These are phyloP conservation scores for Peromyscus californicus DNA, from an alignment of 2,113 vertebrate species.

Conservation along the genomic window DNA sequence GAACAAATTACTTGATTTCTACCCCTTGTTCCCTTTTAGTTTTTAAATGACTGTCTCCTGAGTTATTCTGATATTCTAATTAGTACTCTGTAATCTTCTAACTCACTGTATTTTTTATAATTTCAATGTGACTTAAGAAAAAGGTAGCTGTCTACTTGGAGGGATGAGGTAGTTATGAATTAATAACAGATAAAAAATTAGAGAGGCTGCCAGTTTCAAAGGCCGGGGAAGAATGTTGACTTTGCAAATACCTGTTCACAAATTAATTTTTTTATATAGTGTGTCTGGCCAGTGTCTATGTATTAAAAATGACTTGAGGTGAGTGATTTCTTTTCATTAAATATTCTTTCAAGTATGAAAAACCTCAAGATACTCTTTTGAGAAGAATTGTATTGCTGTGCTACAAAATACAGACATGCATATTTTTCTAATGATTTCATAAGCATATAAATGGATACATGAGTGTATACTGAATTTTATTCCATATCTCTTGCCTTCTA, in stretches of 20 bases:
- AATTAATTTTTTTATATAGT: conserved; percentile 31
- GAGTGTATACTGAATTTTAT: conserved; percentile 31
- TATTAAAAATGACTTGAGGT: conserved; percentile 17
- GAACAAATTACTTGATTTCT: conserved; percentile 38
- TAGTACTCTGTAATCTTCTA: background rate
- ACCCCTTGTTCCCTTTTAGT: background rate
- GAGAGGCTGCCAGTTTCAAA: conserved; percentile 30
- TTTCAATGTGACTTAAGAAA: conserved; percentile 23
- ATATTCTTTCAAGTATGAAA: conserved; percentile 46
- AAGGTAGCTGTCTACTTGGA: conserved; percentile 45
- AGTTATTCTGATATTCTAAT: conserved; percentile 40
- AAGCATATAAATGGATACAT: background rate
- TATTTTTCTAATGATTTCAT: conserved; percentile 51
- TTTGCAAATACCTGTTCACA: conserved; percentile 61
- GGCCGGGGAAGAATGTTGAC: conserved; percentile 38
- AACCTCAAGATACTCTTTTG: background rate
- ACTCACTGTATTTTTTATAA: conserved; percentile 47
- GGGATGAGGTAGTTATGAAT: conserved; percentile 39
- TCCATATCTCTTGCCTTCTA: background rate
- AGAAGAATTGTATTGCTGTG: background rate
- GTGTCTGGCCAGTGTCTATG: conserved; percentile 51
- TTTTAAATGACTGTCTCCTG: conserved; percentile 32
- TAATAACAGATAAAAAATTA: conserved; percentile 54
- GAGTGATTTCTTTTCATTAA: conserved; percentile 50
- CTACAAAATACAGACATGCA: background rate